phyloP scores from a whole-genome alignment of 1,140 invertebrate genomes.

The Tigriopus japonicus region DNA sequence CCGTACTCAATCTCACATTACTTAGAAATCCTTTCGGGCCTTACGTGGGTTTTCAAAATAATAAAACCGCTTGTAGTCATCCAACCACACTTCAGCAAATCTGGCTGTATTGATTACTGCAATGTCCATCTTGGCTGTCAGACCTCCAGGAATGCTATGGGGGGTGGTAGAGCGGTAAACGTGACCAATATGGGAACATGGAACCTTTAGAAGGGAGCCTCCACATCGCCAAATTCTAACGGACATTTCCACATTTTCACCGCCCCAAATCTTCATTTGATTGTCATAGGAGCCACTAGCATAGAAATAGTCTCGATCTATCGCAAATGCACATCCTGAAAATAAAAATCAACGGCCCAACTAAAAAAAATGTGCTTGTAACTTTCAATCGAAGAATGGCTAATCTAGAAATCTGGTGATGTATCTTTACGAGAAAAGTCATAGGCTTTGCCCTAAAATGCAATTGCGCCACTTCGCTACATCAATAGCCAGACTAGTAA shows the following conservation, averaged over 20 bases:
- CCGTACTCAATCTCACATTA: neutral
- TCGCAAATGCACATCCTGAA: slow-evolving; percentile 5
- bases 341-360: too few relatives aligned
- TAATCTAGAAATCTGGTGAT: too few relatives aligned
- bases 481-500: too few relatives aligned
- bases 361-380: too few relatives aligned
- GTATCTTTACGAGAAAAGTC: too few relatives aligned
- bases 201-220: slow-evolving; percentile 57
- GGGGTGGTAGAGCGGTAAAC: slow-evolving; percentile 42
- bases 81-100: slow-evolving; percentile 90
- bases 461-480: too few relatives aligned
- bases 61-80: slow-evolving; percentile 43
- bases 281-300: slow-evolving; percentile 2
- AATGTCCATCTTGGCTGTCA: slow-evolving; percentile 60
- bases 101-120: slow-evolving; percentile 68
- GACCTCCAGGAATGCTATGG: slow-evolving; percentile 30
- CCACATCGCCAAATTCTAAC: slow-evolving; percentile 83
- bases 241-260: slow-evolving; percentile 94
- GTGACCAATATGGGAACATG: slow-evolving; percentile 87
- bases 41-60: neutral
- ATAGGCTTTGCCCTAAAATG: too few relatives aligned
- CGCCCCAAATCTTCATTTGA: slow-evolving; percentile 39
- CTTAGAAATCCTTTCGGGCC: neutral
- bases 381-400: too few relatives aligned
- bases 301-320: slow-evolving; percentile 5